A percentile compares a stretch with the other conserved stretches of the same genome.
Conservation (phyloP, 2,113 vertebrate species). For the Psilopsiagon aurifrons region DNA sequence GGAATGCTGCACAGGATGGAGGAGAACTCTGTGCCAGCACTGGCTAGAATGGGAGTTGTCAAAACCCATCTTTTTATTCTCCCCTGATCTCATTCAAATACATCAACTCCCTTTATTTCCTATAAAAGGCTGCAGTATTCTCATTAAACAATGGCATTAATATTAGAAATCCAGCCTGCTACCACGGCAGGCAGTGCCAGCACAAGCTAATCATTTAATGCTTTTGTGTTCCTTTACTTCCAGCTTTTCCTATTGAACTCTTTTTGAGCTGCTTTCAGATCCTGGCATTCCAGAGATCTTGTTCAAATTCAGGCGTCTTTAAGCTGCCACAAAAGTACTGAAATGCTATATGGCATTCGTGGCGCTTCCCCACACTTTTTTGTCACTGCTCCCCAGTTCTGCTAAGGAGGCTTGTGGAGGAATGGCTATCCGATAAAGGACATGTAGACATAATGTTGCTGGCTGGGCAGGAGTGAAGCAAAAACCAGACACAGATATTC, state of each 20-base stretch:
- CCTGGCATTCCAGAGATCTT: background rate
- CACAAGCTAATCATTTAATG: background rate
- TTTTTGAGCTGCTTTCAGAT: background rate
- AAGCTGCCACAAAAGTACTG: background rate
- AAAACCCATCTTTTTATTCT: background rate
- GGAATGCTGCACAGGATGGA: background rate
- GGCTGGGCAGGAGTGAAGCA: no score
- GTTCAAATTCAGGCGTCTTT: background rate
- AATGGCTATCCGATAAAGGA: no score
- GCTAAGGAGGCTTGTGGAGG: background rate
- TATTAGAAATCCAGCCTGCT: constrained; percentile 12
- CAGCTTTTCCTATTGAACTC: background rate
- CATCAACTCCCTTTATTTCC: constrained; percentile 5
- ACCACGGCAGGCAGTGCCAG: background rate
- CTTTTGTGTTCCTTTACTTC: background rate
- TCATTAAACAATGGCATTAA: constrained; percentile 32
- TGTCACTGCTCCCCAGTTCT: background rate
- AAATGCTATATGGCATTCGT: background rate
- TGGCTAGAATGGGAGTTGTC: background rate
- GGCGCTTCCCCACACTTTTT: background rate
- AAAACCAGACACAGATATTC: no score
- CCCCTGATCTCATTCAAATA: background rate
- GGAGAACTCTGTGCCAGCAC: background rate
- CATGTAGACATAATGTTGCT: no score
- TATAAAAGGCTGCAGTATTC: constrained; percentile 4